Evolutionary conservation across 2,113 vertebrate species (phyloP), one percentile per base, ranked within the genome.

Genomic region (Siniperca knerii): DNA sequence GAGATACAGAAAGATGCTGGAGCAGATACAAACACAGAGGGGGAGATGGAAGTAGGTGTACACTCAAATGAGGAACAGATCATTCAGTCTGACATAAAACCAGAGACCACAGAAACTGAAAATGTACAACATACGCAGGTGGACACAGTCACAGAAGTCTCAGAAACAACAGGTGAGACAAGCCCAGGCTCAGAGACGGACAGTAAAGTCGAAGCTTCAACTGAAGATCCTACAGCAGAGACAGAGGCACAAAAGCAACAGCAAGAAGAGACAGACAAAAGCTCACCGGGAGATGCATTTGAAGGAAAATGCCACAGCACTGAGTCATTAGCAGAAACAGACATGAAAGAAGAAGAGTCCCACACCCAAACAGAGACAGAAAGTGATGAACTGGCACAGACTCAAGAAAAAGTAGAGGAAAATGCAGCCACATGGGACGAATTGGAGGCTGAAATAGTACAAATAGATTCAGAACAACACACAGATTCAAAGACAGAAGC

Each of bases 241-340:
- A 46, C 74, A 9, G 33, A 79, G 21, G 48, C 75, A 25, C 78
- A 7, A 62, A 52, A 84, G 40, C 35, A 79, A 35, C 44, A 81
- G 21, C 21, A 75, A 83, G 62, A 84, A 4, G 62, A 81, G 37
- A 83, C 42, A 25, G 69, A 84, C 4, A 33, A 54, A 11, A n/a
- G 3, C 57, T 60, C 72, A 35, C 4, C 46, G 60, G 57, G 5
- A 55, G 77, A 42, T n/a, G 6, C 16, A 61, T 20, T 37, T 50
- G 57, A 79, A 46, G 81, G 8, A 33, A 65, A 84, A 82, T 11
- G 67, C 52, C 64, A 62, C 33, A 77, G 79, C 23, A 35, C 12
- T 72, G 89, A 90, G 76, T 74, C 77, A 89, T 74, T 77, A 64
- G 9, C 54, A 52, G 65, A 76, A 83, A 79, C 18, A 48, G 76